Base-by-base conservation (phyloP, 2,888 invertebrate genomes). In the Cantharis lateralis region DNA sequence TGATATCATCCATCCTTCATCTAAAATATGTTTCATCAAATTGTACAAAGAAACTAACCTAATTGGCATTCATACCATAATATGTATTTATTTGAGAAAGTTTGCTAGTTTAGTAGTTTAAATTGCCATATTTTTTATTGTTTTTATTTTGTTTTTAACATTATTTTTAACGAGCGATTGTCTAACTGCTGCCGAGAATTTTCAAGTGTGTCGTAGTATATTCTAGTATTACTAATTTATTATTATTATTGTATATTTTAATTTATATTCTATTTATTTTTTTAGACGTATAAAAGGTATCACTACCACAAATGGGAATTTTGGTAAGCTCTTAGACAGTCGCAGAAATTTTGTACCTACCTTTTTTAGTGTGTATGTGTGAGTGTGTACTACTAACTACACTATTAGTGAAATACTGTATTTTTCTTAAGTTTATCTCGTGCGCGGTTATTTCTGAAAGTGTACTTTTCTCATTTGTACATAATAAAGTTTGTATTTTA, bases 261-360 rank as follows among this genome's bases (percentile, higher is more conserved):
- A 20, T 13, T 66, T 20, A 20, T 72, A 28, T 76, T 61, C 73
- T 78, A 76, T 80, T 82, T 79, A 80, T 79, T 64, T 80, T 85
- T 82, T 68, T 85, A 84, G 85, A 78, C 82, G 71, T 81, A 83
- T 75, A 82, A 82, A 82, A 78, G 81, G 76, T 80, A 81, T 79
- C 81, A 82, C 75, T 80, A 82, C 79, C 81, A 82, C 74, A 81
- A 80, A 75, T 84, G 84, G 85, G 82, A 82, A 74, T 81, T 82
- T 72, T 82, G 82, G 82, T 82, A 78, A 78, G 68, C 72, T 78
- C 75, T 16, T 66, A 26, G 15, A 62, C 16, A 62, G 61, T 26
- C 26, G n/a, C 32, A 32, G 75, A 78, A 66, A 66, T 66, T 70
- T 18, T 82, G 81, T 82, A 83, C 15, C 20, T 32, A 28, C 26